These are phyloP conservation scores for Amazonetta brasiliensis DNA, from an alignment of 2,797 vertebrate species.

Conservation along the genomic window DNA sequence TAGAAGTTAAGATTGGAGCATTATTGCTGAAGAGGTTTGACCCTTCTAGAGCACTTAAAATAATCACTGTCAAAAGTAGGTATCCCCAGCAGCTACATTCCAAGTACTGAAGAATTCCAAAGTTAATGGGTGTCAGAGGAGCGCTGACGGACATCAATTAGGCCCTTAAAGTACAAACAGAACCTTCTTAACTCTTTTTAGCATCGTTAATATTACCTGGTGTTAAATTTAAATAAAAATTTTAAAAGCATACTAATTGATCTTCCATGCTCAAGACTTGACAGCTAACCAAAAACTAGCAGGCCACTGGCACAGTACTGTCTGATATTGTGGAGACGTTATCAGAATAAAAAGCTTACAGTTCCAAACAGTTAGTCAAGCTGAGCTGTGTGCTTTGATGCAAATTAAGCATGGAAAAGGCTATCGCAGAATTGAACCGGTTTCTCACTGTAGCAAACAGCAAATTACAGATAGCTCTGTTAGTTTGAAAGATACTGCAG, in stretches of 20 bases:
- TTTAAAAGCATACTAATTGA: constrained; percentile 65
- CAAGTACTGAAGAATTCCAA: background rate
- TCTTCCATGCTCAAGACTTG: background rate
- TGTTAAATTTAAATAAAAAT: constrained; percentile 51
- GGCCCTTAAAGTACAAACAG: background rate
- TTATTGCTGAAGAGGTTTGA: background rate
- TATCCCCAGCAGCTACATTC: background rate
- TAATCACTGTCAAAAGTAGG: background rate
- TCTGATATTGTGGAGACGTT: background rate
- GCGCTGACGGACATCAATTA: background rate
- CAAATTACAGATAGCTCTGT: background rate
- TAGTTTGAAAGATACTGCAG: background rate
- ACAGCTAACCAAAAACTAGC: background rate
- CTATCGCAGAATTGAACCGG: background rate
- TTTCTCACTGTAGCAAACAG: background rate
- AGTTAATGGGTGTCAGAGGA: background rate
- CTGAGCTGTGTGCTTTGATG: background rate
- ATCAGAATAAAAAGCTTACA: background rate
- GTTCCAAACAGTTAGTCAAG: background rate
- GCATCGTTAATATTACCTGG: background rate
- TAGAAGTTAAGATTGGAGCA: background rate
- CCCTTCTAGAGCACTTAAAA: background rate
- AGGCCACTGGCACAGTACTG: background rate
- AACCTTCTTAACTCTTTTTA: background rate
- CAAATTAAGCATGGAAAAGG: background rate